Conservation (phyloP, 2,888 invertebrate species). For the Scaeva pyrastri region DNA sequence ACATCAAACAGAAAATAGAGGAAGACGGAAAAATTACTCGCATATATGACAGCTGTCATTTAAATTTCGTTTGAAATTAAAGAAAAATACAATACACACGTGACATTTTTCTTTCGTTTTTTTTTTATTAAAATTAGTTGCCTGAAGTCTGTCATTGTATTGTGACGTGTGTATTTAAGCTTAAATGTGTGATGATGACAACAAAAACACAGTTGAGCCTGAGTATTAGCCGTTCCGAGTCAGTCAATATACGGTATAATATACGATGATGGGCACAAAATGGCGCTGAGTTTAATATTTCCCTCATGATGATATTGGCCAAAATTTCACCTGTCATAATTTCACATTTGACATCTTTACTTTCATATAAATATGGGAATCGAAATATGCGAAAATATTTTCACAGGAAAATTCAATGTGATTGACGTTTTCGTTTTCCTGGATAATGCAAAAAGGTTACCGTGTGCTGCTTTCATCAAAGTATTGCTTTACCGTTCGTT, state of each 20-base stretch:
- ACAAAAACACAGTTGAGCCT: background rate
- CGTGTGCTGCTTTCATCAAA: background rate
- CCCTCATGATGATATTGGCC: no score
- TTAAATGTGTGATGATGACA: slow-evolving; percentile 8
- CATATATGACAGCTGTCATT: slow-evolving; percentile 43
- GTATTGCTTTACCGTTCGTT: background rate
- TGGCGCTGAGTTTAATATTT: background rate
- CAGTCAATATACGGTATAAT: no score
- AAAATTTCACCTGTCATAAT: slow-evolving; percentile 7
- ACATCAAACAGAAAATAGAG: background rate
- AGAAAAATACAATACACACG: background rate
- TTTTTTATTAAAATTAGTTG: slow-evolving; percentile 35
- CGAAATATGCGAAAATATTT: slow-evolving; percentile 1
- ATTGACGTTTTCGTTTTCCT: slow-evolving; percentile 25
- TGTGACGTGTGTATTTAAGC: background rate
- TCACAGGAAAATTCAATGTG: background rate
- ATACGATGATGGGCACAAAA: background rate
- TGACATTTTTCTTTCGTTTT: background rate
- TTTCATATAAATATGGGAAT: background rate
- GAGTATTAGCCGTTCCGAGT: background rate
- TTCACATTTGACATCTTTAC: slow-evolving; percentile 4
- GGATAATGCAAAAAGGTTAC: background rate
- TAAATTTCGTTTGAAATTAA: background rate
- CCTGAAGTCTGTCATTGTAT: slow-evolving; percentile 6
- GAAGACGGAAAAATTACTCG: background rate